Percentiles rank a stretch among this genome's conserved stretches.
Evolutionary conservation across 2,888 invertebrate species (phyloP).

Genomic region (Ethmia dodecea): DNA sequence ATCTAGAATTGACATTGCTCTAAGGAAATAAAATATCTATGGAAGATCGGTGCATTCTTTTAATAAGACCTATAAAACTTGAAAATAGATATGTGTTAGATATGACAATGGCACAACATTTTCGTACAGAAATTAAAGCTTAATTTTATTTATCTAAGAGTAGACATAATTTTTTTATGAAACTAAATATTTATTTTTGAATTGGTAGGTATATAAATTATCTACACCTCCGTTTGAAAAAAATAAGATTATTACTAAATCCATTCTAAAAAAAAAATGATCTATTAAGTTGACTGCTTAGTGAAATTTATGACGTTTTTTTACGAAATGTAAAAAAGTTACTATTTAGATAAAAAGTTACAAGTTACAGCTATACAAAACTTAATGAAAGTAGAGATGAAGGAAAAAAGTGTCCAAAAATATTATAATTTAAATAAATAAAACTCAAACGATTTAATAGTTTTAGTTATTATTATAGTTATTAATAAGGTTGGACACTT

Average conservation of each 20-base stretch:
- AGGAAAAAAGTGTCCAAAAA: conserved; percentile 4
- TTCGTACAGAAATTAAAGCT: conserved; percentile 23
- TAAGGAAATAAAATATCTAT: conserved; percentile 23
- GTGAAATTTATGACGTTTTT: too few relatives aligned
- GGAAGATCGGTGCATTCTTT: conserved; percentile 31
- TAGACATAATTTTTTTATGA: too few relatives aligned
- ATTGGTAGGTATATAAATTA: too few relatives aligned
- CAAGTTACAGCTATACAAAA: conserved; percentile 2
- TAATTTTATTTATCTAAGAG: conserved; percentile 4
- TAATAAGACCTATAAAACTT: conserved; percentile 10
- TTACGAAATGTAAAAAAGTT: conserved; percentile 7
- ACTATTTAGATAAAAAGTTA: conserved; percentile 4
- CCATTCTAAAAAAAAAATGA: background rate
- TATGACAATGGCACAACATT: conserved; percentile 30
- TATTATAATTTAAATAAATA: too few relatives aligned
- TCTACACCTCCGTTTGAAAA: too few relatives aligned
- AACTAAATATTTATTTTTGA: too few relatives aligned
- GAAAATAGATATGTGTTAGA: conserved; percentile 38
- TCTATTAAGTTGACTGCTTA: background rate
- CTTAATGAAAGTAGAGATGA: background rate
- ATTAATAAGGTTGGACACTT: background rate
- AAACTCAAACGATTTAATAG: background rate
- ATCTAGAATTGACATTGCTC: conserved; percentile 24
- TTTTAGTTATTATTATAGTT: background rate
- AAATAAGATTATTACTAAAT: background rate